Evolutionary conservation across 2,888 invertebrate species (phyloP).

Genomic region (Drosophila helvetica): DNA sequence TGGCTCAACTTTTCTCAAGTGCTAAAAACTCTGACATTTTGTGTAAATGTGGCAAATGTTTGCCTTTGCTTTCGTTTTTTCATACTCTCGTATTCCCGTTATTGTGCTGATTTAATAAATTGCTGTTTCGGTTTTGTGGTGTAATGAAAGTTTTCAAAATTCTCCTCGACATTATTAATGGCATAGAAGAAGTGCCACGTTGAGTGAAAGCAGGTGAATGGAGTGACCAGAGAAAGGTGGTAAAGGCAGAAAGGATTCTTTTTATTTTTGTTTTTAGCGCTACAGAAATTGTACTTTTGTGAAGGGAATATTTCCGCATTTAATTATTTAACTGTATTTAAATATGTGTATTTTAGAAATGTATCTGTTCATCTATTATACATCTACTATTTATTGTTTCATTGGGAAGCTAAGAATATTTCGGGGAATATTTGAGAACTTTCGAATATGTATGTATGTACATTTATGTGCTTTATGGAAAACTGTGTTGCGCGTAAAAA

Average conservation of each 20-base stretch:
- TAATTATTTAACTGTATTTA: too few relatives aligned
- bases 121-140: conserved; percentile 18
- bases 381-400: background rate
- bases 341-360: background rate
- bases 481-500: conserved; percentile 1
- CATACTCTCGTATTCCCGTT: background rate
- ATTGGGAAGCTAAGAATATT: background rate
- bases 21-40: conserved; percentile 81
- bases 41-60: conserved; percentile 75
- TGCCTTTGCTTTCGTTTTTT: conserved; percentile 28
- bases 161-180: conserved; percentile 17
- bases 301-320: background rate
- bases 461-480: background rate
- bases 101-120: conserved; percentile 46
- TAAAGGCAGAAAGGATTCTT: background rate
- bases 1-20: conserved; percentile 72
- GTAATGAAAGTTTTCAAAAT: conserved; percentile 30
- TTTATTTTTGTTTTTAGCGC: background rate
- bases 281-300: background rate
- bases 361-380: background rate
- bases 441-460: too few relatives aligned
- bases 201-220: background rate
- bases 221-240: background rate
- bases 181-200: conserved; percentile 15
- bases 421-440: too few relatives aligned